Conservation (phyloP, 1,140 invertebrate species). For the Leptonema lineaticorne region DNA sequence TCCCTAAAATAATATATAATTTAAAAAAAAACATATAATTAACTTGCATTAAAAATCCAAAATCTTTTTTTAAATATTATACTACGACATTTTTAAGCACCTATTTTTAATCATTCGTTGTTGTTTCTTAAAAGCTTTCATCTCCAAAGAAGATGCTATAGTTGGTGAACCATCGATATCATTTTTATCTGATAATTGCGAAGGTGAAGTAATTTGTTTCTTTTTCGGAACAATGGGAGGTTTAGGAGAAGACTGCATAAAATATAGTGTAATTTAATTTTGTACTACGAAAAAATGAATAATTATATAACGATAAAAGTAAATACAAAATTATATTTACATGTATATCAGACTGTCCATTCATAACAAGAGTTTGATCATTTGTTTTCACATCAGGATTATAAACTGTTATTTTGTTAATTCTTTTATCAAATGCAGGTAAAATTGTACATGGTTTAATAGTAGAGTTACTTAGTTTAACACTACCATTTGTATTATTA, state of each 20-base stretch:
- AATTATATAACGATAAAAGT: not conserved
- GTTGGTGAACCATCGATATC: not conserved
- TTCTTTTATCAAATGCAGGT: slow-evolving; percentile 16
- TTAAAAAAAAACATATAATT: slow-evolving; percentile 34
- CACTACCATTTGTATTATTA: not conserved
- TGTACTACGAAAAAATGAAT: not conserved
- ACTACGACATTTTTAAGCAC: slow-evolving; percentile 34
- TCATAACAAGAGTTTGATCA: slow-evolving; percentile 5
- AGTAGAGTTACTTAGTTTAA: not conserved
- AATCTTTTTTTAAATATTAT: slow-evolving; percentile 1
- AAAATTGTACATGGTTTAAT: slow-evolving; percentile 18
- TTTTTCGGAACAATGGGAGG: not conserved
- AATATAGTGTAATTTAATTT: not conserved
- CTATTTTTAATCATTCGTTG: slow-evolving; percentile 89
- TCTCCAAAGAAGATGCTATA: slow-evolving; percentile 37
- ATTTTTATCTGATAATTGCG: not conserved
- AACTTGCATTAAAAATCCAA: not conserved
- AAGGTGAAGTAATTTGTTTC: not conserved
- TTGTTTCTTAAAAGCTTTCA: slow-evolving; percentile 75
- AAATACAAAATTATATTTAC: slow-evolving; percentile 7
- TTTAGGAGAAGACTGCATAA: not conserved
- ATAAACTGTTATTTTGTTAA: not conserved
- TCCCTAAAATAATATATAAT: slow-evolving; percentile 59
- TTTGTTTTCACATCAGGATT: not conserved
- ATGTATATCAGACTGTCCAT: not conserved